A percentile compares a stretch with the other conserved stretches of the same genome.
Evolutionary conservation across 2,888 invertebrate genomes (phyloP).

Genomic region (Epinotia nisella): DNA sequence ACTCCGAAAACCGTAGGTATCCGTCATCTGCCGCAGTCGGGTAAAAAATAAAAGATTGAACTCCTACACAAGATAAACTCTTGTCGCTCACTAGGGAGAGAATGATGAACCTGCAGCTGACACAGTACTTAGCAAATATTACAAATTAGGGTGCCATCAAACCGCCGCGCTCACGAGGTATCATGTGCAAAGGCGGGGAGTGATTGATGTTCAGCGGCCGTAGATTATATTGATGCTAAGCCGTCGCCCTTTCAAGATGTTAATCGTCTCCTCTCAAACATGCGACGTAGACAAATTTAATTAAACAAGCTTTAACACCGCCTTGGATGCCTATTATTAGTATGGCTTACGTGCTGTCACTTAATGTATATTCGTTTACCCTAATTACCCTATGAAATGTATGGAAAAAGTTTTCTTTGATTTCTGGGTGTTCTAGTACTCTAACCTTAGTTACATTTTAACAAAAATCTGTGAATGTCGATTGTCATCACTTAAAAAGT

Average conservation of each 20-base stretch:
- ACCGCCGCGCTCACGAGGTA: conserved; percentile 48
- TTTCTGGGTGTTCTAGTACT: too few species aligned
- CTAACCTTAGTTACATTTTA: too few species aligned
- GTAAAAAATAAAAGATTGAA: too few species aligned
- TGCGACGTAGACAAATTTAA: conserved; percentile 73
- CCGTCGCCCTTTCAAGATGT: conserved; percentile 64
- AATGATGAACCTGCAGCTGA: conserved; percentile 18
- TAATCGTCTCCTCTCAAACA: conserved; percentile 75
- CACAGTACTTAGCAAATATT: conserved; percentile 34
- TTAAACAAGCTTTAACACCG: conserved; percentile 73
- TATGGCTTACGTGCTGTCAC: conserved; percentile 59
- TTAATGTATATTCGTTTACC: conserved; percentile 45
- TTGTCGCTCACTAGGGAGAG: not conserved
- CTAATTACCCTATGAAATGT: too few species aligned
- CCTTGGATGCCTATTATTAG: conserved; percentile 66
- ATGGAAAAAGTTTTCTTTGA: too few species aligned
- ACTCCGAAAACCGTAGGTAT: too few species aligned
- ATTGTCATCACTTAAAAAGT: too few species aligned
- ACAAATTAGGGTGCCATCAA: conserved; percentile 39
- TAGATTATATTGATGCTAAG: conserved; percentile 55
- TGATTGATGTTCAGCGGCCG: conserved; percentile 60
- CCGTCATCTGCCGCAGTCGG: too few species aligned
- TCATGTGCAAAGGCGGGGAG: conserved; percentile 51
- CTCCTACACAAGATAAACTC: too few species aligned
- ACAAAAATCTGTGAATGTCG: too few species aligned